These are phyloP conservation scores for Chydorus sphaericus DNA, from an alignment of 2,888 invertebrate species.

Conservation along the genomic window DNA sequence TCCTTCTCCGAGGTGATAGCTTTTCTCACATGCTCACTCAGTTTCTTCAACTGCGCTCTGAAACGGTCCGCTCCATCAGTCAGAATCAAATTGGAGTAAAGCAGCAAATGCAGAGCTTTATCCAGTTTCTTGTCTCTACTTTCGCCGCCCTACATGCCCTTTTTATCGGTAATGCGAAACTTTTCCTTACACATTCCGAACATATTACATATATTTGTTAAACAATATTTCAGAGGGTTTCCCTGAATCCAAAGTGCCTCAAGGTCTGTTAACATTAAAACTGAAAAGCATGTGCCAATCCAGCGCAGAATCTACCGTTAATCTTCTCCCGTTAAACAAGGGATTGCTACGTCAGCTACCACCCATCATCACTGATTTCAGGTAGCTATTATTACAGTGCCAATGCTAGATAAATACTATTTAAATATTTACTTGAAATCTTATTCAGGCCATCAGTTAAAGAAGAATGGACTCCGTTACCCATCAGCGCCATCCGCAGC, in stretches of 20 bases:
- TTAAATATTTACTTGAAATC: background rate
- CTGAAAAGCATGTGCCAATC: conserved; percentile 34
- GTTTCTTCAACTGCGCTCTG: background rate
- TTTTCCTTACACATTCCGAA: background rate
- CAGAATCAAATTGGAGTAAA: background rate
- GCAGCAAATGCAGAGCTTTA: background rate
- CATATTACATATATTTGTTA: too few species aligned
- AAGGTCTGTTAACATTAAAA: conserved; percentile 37
- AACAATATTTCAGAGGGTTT: conserved; percentile 14
- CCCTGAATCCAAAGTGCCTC: conserved; percentile 19
- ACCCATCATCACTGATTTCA: conserved; percentile 34
- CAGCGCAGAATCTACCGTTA: conserved; percentile 38
- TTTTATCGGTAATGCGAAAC: background rate
- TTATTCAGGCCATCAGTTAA: conserved; percentile 16
- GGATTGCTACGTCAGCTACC: conserved; percentile 41
- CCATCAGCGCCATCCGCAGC: conserved; percentile 19
- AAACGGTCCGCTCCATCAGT: background rate
- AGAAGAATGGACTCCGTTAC: conserved; percentile 5
- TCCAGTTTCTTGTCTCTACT: background rate
- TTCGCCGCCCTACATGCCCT: conserved; percentile 6
- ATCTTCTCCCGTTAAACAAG: conserved; percentile 41
- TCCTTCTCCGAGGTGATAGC: background rate
- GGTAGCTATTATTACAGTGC: conserved; percentile 26
- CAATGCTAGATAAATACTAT: background rate
- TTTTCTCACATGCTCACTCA: background rate